Evolutionary conservation across 2,113 vertebrate species (phyloP).

Genomic region (Channa maculata): DNA sequence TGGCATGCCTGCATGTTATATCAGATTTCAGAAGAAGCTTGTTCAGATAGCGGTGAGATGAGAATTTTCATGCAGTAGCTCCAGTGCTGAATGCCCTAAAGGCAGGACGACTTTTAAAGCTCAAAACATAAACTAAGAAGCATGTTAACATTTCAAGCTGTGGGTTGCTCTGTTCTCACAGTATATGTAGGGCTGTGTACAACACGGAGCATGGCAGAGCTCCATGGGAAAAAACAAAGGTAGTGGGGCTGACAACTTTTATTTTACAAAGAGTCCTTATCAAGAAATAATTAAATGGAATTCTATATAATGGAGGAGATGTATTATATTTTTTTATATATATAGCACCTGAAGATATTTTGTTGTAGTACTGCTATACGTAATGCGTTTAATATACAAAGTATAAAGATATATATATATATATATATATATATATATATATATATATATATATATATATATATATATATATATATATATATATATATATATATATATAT

Average conservation of each 20-base stretch:
- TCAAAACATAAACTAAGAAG: constrained; percentile 43
- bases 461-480: constrained; percentile 27
- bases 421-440: constrained; percentile 26
- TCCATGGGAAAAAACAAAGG: not conserved
- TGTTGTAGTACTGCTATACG: constrained; percentile 78
- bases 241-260: constrained; percentile 58
- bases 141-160: constrained; percentile 44
- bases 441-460: constrained; percentile 16
- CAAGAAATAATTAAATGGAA: constrained; percentile 70
- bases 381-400: constrained; percentile 76
- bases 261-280: constrained; percentile 81
- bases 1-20: constrained; percentile 79
- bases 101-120: constrained; percentile 34
- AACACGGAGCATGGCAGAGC: constrained; percentile 47
- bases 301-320: constrained; percentile 79
- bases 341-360: constrained; percentile 81
- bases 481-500: constrained; percentile 13
- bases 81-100: constrained; percentile 33
- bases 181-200: constrained; percentile 49
- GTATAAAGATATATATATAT: constrained; percentile 51
- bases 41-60: constrained; percentile 31
- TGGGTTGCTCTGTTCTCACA: constrained; percentile 30
- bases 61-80: constrained; percentile 50
- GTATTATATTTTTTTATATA: constrained; percentile 84
- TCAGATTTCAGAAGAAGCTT: constrained; percentile 52